Conservation (phyloP, 1,140 invertebrate species). For the Eurosta solidaginis region DNA sequence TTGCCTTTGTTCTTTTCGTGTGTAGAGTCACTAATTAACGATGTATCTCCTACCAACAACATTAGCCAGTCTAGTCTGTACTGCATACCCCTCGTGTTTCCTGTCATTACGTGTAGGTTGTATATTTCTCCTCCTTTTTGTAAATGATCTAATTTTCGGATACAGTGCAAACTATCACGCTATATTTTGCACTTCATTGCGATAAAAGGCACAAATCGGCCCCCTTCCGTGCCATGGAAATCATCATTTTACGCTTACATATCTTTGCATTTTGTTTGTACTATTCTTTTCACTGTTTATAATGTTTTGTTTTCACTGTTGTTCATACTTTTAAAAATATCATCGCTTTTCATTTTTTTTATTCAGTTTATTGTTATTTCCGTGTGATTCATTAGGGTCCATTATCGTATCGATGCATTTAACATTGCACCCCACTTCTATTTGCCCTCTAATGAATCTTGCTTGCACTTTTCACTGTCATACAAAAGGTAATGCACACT, state of each 20-base stretch:
- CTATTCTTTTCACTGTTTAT: not conserved
- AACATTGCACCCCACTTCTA: not conserved
- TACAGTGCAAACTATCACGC: not conserved
- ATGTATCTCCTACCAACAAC: not conserved
- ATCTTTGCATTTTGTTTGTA: not conserved
- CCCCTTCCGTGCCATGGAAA: not conserved
- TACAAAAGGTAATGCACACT: not conserved
- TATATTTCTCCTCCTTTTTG: not conserved
- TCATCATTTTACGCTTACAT: conserved; percentile 16
- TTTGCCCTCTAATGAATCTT: not conserved
- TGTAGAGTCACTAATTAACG: not conserved
- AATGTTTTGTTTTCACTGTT: too few species aligned
- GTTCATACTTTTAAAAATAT: conserved; percentile 16
- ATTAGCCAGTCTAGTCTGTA: not conserved
- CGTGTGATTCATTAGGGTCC: conserved; percentile 7
- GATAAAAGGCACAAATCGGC: not conserved
- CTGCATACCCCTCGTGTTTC: not conserved
- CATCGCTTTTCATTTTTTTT: not conserved
- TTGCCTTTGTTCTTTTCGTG: not conserved
- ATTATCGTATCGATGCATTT: not conserved
- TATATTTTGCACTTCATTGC: not conserved
- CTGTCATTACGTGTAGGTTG: not conserved
- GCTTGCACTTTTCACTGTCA: not conserved
- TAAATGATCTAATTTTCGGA: not conserved
- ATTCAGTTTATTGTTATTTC: not conserved